Evolutionary conservation across 2,113 vertebrate species (phyloP), one percentile per base, ranked within the genome.

Genomic region (Cyrtonyx montezumae): DNA sequence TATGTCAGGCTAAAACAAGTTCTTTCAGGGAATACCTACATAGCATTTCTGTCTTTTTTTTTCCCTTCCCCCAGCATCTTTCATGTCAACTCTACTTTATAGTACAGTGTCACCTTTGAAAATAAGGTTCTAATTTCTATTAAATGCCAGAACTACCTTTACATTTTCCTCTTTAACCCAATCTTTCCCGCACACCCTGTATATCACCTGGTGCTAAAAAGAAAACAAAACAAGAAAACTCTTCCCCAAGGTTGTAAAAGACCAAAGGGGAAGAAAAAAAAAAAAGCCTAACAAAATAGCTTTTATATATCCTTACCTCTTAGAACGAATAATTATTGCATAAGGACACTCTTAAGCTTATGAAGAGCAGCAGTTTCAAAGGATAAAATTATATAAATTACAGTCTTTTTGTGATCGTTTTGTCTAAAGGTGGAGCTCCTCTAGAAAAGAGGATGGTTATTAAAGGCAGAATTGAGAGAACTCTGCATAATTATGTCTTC

Each of bases 361-460:
- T 43, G 46, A 74, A 48, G 18, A 81, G 71, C 26, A 48, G 43
- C 20, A 68, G 58, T 80, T 94, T 86, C 61, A 86, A 92, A 61
- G 65, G 36, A 71, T 77, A 96, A 92, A 94, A 78, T 89, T 65
- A 88, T 34, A 91, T 46, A 66, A 92, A 87, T 90, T 92, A 92
- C 56, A 80, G 61, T 61, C 17, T 83, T 91, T 85, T 87, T 19
- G 65, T 83, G 2, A 95, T 74, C 62, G 59, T 67, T 92, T 78
- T 95, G 20, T 85, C 43, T 87, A 78, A 92, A 95, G 76, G 82
- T 83, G 19, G 81, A 92, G 51, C 30, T 92, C 45, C 65, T 77
- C 76, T 71, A 90, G 30, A 63, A 94, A 91, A 13, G 15, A 91
- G 9, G 9, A 10, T 25, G 34, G 91, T 93, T 51, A 56, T 92